Evolutionary conservation across 2,888 invertebrate species (phyloP).

Genomic region (Caprella mutica): DNA sequence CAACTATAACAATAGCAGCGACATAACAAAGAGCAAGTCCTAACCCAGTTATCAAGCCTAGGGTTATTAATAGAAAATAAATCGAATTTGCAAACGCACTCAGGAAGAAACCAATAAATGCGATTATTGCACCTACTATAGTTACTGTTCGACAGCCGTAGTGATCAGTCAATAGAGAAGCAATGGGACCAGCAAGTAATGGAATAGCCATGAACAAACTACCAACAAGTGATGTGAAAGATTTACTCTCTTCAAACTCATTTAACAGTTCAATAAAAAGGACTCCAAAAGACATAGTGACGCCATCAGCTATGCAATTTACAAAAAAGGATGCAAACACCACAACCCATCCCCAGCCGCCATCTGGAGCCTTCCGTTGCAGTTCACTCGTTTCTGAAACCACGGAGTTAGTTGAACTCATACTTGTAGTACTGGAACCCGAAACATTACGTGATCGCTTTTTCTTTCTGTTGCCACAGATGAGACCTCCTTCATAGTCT

Average conservation of each 20-base stretch:
- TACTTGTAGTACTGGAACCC: conserved; percentile 25
- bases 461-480: not conserved
- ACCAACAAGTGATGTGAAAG: conserved; percentile 80
- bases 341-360: conserved; percentile 88
- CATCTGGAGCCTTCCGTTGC: conserved; percentile 55
- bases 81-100: conserved; percentile 61
- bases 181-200: conserved; percentile 69
- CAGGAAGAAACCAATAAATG: conserved; percentile 62
- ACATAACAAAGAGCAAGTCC: conserved; percentile 77
- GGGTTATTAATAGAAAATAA: conserved; percentile 65
- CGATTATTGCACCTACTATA: conserved; percentile 62
- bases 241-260: conserved; percentile 67
- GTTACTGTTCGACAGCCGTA: conserved; percentile 71
- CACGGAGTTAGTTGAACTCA: conserved; percentile 25
- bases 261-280: conserved; percentile 73
- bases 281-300: conserved; percentile 84
- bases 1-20: conserved; percentile 76
- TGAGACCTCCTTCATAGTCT: not conserved
- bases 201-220: conserved; percentile 87
- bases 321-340: conserved; percentile 79
- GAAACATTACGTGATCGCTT: conserved; percentile 21
- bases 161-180: conserved; percentile 67
- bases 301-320: conserved; percentile 81
- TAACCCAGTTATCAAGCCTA: conserved; percentile 71
- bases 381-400: conserved; percentile 22